Conservation (phyloP, 2,113 vertebrate genomes). For the Orientallactaga bullata region DNA sequence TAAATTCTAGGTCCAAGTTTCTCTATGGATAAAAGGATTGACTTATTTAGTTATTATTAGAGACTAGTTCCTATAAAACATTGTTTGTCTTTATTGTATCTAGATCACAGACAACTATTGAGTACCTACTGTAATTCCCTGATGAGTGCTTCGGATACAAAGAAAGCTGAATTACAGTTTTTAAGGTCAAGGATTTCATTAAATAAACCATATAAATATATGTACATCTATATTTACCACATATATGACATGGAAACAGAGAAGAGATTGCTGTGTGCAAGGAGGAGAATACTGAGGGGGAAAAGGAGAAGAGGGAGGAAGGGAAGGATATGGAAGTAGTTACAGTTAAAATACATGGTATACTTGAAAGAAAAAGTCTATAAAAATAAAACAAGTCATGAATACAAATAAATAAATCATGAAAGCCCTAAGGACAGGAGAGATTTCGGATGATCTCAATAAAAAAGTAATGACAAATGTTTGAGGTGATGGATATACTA, state of each 20-base stretch:
- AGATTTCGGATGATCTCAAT: neutral
- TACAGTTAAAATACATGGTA: neutral
- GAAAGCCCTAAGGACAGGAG: conserved; percentile 6
- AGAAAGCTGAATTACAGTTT: neutral
- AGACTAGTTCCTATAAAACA: neutral
- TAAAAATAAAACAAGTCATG: neutral
- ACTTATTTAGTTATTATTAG: neutral
- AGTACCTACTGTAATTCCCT: neutral
- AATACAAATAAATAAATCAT: neutral
- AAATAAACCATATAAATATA: neutral
- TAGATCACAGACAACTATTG: neutral
- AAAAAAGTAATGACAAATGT: neutral
- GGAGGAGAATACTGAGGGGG: too few relatives aligned
- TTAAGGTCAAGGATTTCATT: neutral
- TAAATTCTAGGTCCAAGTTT: neutral
- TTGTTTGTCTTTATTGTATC: neutral
- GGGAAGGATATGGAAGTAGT: neutral
- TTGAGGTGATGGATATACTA: neutral
- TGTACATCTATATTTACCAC: too few relatives aligned
- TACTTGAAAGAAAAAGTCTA: neutral
- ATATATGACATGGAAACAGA: neutral
- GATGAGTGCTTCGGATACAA: neutral
- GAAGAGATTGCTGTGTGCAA: too few relatives aligned
- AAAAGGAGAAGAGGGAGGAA: neutral
- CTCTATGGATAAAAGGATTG: neutral